These are phyloP conservation scores for Saguinus imperator DNA, from an alignment of 2,113 vertebrate genomes.

Conservation along the genomic window DNA sequence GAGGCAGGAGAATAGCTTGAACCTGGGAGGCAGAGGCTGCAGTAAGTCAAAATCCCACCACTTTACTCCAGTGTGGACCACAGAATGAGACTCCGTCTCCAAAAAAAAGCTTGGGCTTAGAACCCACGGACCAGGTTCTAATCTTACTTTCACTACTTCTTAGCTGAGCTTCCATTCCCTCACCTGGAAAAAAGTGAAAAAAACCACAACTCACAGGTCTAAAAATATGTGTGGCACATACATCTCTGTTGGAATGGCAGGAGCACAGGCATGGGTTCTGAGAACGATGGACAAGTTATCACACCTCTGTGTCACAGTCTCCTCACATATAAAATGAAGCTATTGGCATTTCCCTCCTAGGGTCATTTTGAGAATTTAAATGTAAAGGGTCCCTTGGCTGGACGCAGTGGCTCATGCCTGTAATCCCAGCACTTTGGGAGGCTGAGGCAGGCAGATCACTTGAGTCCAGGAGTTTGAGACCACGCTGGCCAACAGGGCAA, in stretches of 20 bases:
- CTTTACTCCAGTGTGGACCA: too few relatives aligned
- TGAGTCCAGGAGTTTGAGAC: neutral
- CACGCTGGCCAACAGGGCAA: too few relatives aligned
- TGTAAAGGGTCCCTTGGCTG: neutral
- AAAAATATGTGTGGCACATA: neutral
- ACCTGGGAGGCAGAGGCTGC: too few relatives aligned
- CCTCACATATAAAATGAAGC: neutral
- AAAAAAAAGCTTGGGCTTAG: neutral
- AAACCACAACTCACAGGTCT: neutral
- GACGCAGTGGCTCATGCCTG: too few relatives aligned
- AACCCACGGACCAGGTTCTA: neutral
- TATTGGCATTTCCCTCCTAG: neutral
- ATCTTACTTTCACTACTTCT: conserved; percentile 11
- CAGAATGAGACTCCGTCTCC: too few relatives aligned
- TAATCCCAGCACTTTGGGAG: too few relatives aligned
- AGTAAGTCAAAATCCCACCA: too few relatives aligned
- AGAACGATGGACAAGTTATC: conserved; percentile 21
- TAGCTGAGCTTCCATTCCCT: neutral
- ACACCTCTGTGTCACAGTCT: neutral
- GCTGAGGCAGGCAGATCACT: too few relatives aligned
- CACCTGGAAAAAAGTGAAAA: neutral
- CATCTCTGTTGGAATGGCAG: neutral
- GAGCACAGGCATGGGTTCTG: neutral
- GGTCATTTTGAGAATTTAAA: conserved; percentile 14
- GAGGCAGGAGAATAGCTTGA: too few relatives aligned